These are phyloP conservation scores for Asbolus verrucosus DNA, from an alignment of 1,140 invertebrate species.

Conservation along the genomic window DNA sequence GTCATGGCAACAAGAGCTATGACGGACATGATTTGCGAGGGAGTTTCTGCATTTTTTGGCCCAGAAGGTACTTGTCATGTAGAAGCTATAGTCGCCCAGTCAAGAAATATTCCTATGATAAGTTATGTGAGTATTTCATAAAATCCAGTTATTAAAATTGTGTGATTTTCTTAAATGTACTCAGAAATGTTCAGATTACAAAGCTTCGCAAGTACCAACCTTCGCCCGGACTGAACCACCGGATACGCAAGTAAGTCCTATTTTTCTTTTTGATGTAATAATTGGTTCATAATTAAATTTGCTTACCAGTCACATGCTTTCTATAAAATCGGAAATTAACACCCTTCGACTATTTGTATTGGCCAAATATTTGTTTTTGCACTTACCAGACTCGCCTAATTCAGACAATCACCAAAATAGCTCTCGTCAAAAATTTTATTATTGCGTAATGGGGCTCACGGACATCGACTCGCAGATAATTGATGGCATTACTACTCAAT, in stretches of 20 bases:
- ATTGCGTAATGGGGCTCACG: too few relatives aligned
- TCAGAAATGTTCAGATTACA: slow-evolving; percentile 94
- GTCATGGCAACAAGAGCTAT: slow-evolving; percentile 85
- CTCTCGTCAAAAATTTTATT: not conserved
- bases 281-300: slow-evolving; percentile 14
- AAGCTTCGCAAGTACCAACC: slow-evolving; percentile 87
- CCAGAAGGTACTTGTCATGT: slow-evolving; percentile 94
- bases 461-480: too few relatives aligned
- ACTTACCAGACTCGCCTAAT: slow-evolving; percentile 7
- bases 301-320: not conserved
- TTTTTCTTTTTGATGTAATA: too few relatives aligned
- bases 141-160: not conserved
- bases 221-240: slow-evolving; percentile 96
- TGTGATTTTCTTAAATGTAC: slow-evolving; percentile 62
- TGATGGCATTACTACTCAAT: too few relatives aligned
- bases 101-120: slow-evolving; percentile 96
- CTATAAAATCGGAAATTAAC: slow-evolving; percentile 23
- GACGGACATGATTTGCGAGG: slow-evolving; percentile 91
- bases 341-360: not conserved
- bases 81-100: slow-evolving; percentile 93
- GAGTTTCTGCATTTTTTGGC: slow-evolving; percentile 93
- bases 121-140: slow-evolving; percentile 84
- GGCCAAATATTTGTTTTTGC: slow-evolving; percentile 20
- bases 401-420: not conserved
- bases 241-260: slow-evolving; percentile 81